Evolutionary conservation across 2,797 vertebrate species (phyloP).

Genomic region (Meriones psammophilus): DNA sequence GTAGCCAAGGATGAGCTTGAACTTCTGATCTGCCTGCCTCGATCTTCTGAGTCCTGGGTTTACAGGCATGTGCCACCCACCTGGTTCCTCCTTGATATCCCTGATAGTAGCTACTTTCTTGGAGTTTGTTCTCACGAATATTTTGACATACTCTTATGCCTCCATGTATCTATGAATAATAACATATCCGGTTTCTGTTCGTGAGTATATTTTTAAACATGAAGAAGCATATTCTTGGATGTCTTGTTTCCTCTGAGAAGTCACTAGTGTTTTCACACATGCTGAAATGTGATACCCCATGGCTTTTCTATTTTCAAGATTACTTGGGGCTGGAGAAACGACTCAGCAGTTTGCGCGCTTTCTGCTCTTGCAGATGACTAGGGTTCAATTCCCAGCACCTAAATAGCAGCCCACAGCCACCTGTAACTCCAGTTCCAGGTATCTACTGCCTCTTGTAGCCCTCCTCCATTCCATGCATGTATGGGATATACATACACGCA

Average conservation of each 20-base stretch:
- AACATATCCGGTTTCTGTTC: constrained; percentile 9
- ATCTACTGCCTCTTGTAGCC: background rate
- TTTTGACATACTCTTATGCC: constrained; percentile 30
- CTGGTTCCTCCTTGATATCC: background rate
- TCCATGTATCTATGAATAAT: constrained; percentile 52
- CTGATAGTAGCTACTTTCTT: background rate
- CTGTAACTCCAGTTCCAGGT: background rate
- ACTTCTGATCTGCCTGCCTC: background rate
- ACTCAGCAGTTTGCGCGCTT: background rate
- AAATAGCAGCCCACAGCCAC: background rate
- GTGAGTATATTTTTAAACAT: constrained; percentile 47
- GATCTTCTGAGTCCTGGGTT: background rate
- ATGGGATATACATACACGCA: too few species aligned
- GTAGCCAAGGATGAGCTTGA: background rate
- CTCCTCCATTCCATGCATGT: background rate
- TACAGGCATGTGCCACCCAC: background rate
- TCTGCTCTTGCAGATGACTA: background rate
- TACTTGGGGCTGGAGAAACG: background rate
- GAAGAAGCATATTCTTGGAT: constrained; percentile 41
- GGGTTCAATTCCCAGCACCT: background rate
- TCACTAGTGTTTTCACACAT: background rate
- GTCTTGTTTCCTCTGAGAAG: constrained; percentile 39
- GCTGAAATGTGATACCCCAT: background rate
- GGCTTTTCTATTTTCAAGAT: constrained; percentile 18
- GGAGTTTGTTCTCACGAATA: background rate